Percentiles rank a stretch among this genome's conserved stretches.
Conservation (phyloP, 2,797 vertebrate genomes). For the Sebastes hubbsi region DNA sequence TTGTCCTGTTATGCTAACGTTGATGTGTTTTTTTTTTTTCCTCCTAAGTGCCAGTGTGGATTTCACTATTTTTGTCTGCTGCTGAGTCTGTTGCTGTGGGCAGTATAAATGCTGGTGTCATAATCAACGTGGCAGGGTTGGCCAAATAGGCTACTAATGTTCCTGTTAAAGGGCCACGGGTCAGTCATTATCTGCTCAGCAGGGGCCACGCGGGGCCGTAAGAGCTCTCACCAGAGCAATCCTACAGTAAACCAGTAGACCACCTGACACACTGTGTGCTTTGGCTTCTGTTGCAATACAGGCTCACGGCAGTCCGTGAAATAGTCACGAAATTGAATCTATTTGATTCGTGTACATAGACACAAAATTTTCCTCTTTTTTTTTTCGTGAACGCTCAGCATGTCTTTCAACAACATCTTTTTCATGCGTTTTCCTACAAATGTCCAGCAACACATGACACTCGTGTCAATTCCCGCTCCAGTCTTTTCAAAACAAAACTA, state of each 20-base stretch:
- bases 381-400: too few species aligned
- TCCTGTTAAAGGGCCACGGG: constrained; percentile 45
- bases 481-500: too few species aligned
- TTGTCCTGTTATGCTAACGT: constrained; percentile 47
- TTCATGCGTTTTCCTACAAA: too few species aligned
- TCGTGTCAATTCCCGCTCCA: too few species aligned
- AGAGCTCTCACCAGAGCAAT: neutral
- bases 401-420: too few species aligned
- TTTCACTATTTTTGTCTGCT: constrained; percentile 66
- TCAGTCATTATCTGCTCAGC: constrained; percentile 53
- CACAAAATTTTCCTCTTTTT: too few species aligned
- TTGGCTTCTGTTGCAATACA: neutral
- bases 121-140: constrained; percentile 55
- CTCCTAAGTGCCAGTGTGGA: constrained; percentile 50
- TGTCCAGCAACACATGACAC: too few species aligned
- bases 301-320: too few species aligned
- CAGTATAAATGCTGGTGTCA: constrained; percentile 46
- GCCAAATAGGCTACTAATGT: constrained; percentile 49
- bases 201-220: neutral
- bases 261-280: neutral
- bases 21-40: constrained; percentile 13
- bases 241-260: neutral
- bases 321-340: too few species aligned
- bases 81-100: constrained; percentile 36
- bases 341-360: too few species aligned